phyloP scores from a whole-genome alignment of 2,113 vertebrate species.

The Diadophis punctatus region DNA sequence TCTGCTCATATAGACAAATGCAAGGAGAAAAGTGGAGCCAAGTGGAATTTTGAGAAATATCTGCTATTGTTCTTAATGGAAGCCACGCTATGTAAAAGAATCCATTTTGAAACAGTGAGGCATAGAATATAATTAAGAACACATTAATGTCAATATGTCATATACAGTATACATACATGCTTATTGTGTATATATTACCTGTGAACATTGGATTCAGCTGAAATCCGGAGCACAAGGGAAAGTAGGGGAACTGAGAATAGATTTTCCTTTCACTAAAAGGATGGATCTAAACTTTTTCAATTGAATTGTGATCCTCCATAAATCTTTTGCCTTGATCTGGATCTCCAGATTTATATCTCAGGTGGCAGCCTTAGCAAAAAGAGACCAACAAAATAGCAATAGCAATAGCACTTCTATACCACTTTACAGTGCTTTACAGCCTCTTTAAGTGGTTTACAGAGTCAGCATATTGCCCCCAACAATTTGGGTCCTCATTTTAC shows the following conservation, averaged over 20 bases:
- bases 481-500: too few species aligned
- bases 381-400: too few species aligned
- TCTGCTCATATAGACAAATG: not conserved
- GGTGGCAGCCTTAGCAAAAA: too few species aligned
- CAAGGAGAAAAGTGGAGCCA: slow-evolving; percentile 6
- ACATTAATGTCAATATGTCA: not conserved
- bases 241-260: not conserved
- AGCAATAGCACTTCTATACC: too few species aligned
- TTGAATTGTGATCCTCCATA: not conserved
- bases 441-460: too few species aligned
- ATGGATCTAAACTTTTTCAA: not conserved
- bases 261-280: not conserved
- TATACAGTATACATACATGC: not conserved
- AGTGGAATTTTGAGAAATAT: not conserved
- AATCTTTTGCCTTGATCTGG: not conserved
- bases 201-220: not conserved
- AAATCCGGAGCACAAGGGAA: not conserved
- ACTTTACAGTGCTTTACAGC: too few species aligned
- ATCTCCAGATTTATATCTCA: not conserved
- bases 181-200: not conserved
- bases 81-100: not conserved
- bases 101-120: not conserved
- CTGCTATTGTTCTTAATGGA: slow-evolving; percentile 6
- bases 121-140: not conserved
- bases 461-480: too few species aligned